These are phyloP conservation scores for Geotrypetes seraphini DNA, from an alignment of 2,797 vertebrate genomes.

Conservation along the genomic window DNA sequence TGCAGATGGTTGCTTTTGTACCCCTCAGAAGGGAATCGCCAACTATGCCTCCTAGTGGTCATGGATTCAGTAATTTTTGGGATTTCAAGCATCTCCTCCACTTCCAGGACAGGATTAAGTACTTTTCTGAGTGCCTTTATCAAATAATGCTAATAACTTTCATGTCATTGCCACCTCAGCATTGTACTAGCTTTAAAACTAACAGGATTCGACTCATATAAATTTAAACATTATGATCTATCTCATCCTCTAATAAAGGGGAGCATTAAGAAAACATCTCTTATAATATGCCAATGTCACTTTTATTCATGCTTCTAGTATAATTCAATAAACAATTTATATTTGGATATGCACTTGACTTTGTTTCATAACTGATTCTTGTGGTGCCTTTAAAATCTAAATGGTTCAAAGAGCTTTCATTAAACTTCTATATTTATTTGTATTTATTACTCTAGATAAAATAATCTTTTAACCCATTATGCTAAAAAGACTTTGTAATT, in stretches of 20 bases:
- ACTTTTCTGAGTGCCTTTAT: constrained; percentile 27
- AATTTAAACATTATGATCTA: constrained; percentile 37
- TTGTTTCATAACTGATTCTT: constrained; percentile 23
- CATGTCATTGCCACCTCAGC: constrained; percentile 38
- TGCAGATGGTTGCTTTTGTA: too few relatives aligned
- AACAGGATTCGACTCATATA: constrained; percentile 40
- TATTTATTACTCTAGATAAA: too few relatives aligned
- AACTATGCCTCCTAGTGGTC: too few relatives aligned
- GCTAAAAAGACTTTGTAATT: constrained; percentile 18
- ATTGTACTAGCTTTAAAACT: constrained; percentile 39
- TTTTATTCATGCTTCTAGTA: constrained; percentile 21
- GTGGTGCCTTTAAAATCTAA: constrained; percentile 25
- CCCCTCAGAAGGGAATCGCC: too few relatives aligned
- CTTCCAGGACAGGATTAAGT: too few relatives aligned
- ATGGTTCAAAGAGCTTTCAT: constrained; percentile 19
- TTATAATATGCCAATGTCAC: constrained; percentile 24
- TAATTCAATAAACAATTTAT: constrained; percentile 9
- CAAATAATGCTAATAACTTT: constrained; percentile 43
- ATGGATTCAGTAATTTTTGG: too few relatives aligned
- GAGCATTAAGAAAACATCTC: constrained; percentile 21
- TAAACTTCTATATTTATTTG: too few relatives aligned
- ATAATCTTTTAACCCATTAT: constrained; percentile 28
- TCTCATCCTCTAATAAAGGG: constrained; percentile 29
- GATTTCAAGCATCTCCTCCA: too few relatives aligned
- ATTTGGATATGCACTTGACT: constrained; percentile 19